A percentile compares a stretch with the other conserved stretches of the same genome.
Conservation (phyloP, 2,113 vertebrate genomes). For the Enhydra lutris region DNA sequence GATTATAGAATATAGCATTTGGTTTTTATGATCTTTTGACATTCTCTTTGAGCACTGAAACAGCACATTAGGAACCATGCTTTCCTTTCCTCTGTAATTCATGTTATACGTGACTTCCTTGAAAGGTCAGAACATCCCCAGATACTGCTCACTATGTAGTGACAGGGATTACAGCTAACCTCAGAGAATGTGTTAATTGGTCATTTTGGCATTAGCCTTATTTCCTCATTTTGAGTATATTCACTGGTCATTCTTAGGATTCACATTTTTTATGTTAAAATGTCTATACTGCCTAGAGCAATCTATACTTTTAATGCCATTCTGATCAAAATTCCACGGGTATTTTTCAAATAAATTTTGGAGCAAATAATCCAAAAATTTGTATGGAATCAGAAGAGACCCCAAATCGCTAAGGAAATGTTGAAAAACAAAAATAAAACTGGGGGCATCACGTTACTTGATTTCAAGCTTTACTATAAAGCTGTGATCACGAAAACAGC, state of each 20-base stretch:
- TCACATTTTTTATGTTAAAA: too few species aligned
- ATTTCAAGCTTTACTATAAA: too few species aligned
- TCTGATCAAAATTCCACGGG: too few species aligned
- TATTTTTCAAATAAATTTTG: too few species aligned
- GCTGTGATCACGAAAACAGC: too few species aligned
- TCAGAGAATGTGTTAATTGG: not conserved
- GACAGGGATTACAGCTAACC: not conserved
- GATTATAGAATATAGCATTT: constrained; percentile 32
- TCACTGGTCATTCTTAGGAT: not conserved
- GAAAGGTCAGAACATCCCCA: constrained; percentile 11
- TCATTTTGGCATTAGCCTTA: not conserved
- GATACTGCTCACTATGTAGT: not conserved
- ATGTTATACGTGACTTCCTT: not conserved
- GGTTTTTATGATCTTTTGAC: not conserved
- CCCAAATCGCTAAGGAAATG: too few species aligned
- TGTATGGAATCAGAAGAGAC: too few species aligned
- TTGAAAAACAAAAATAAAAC: too few species aligned
- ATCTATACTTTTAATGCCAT: too few species aligned
- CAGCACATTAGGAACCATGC: not conserved
- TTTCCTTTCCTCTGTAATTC: constrained; percentile 39
- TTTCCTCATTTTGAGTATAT: not conserved
- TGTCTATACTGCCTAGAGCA: too few species aligned
- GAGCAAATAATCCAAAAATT: too few species aligned
- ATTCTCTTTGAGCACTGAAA: constrained; percentile 1
- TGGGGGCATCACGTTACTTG: too few species aligned